These are phyloP conservation scores for Euclidia mi DNA, from an alignment of 2,888 invertebrate genomes.

Conservation along the genomic window DNA sequence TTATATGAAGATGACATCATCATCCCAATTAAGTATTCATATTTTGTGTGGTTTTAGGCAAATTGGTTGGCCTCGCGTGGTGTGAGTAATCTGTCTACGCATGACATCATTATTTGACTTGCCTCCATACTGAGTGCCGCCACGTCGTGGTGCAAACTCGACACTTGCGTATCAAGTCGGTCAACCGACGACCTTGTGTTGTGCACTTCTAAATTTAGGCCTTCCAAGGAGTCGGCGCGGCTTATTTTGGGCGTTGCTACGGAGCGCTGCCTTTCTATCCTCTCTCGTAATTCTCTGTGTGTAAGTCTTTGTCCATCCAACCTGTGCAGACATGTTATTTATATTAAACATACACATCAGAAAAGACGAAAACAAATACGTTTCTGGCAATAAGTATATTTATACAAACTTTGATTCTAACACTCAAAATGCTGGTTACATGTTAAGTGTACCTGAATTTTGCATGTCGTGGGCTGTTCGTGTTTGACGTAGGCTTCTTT, in stretches of 20 bases:
- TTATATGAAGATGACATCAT: slow-evolving; percentile 45
- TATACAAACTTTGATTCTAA: too few species aligned
- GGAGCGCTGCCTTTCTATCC: slow-evolving; percentile 92
- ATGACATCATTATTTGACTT: slow-evolving; percentile 58
- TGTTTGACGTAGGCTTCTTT: slow-evolving; percentile 89
- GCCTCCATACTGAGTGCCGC: slow-evolving; percentile 96
- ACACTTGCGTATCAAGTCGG: slow-evolving; percentile 94
- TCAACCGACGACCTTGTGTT: slow-evolving; percentile 91
- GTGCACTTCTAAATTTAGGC: slow-evolving; percentile 90
- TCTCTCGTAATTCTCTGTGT: slow-evolving; percentile 89
- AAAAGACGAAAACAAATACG: too few species aligned
- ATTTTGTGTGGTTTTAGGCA: slow-evolving; percentile 17
- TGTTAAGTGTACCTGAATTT: slow-evolving; percentile 88
- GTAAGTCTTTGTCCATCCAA: slow-evolving; percentile 81
- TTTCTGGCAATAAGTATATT: too few species aligned
- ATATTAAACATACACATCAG: too few species aligned
- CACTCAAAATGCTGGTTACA: slow-evolving; percentile 48
- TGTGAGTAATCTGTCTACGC: slow-evolving; percentile 7
- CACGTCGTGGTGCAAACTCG: slow-evolving; percentile 95
- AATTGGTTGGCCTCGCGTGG: slow-evolving; percentile 13
- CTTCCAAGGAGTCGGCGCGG: slow-evolving; percentile 90
- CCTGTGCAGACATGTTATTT: slow-evolving; percentile 54
- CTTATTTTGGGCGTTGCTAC: slow-evolving; percentile 89
- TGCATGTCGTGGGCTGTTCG: slow-evolving; percentile 92
- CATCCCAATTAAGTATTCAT: slow-evolving; percentile 32